Evolutionary conservation across 2,888 invertebrate species (phyloP).

Genomic region (Apocheima hispidaria): DNA sequence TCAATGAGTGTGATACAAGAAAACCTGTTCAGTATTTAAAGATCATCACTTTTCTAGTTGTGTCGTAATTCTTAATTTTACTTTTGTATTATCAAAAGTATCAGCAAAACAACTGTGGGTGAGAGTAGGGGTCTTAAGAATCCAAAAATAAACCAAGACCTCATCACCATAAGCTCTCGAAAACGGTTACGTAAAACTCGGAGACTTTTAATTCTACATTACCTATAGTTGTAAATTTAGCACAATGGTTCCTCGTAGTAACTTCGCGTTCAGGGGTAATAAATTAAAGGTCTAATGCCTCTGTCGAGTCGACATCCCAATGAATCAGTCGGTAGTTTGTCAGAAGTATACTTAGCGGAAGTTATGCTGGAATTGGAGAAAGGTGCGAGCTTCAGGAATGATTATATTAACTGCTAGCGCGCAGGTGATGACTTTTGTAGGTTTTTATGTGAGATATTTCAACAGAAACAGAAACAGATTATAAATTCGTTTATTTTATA

Average conservation of each 20-base stretch:
- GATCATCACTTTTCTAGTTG: no score
- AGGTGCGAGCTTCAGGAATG: slow-evolving; percentile 15
- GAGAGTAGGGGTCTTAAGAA: no score
- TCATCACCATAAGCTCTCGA: slow-evolving; percentile 32
- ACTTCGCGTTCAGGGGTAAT: slow-evolving; percentile 49
- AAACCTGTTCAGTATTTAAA: no score
- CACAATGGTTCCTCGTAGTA: slow-evolving; percentile 51
- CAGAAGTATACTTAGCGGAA: slow-evolving; percentile 32
- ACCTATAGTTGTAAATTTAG: slow-evolving; percentile 47
- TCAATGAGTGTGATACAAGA: no score
- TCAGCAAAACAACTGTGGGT: no score
- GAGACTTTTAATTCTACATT: slow-evolving; percentile 36
- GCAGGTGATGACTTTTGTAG: slow-evolving; percentile 13
- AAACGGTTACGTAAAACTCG: slow-evolving; percentile 33
- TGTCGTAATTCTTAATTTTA: no score
- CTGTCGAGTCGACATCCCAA: slow-evolving; percentile 51
- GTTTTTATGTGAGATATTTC: not conserved
- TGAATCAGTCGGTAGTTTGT: slow-evolving; percentile 51
- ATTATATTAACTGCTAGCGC: slow-evolving; percentile 18
- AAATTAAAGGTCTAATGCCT: slow-evolving; percentile 56
- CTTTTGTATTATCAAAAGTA: slow-evolving; percentile 1
- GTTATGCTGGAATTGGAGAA: slow-evolving; percentile 28
- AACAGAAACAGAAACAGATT: no score
- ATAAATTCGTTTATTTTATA: no score
- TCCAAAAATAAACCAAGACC: slow-evolving; percentile 24